phyloP scores from a whole-genome alignment of 2,797 vertebrate species.

The Pseudomugil gertrudae region DNA sequence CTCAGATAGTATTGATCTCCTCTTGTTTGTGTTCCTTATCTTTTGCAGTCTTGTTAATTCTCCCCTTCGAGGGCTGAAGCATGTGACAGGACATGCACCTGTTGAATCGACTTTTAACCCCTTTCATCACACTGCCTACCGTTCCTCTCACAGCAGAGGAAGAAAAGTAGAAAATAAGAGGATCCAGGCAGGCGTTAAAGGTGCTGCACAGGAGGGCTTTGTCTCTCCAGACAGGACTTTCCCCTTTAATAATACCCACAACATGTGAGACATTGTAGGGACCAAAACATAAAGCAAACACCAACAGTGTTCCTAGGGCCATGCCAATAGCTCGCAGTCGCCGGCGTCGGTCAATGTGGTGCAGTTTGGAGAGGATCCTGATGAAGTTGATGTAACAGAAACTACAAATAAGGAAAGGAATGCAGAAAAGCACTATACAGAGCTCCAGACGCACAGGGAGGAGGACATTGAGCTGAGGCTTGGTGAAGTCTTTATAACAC shows the following conservation, averaged over 20 bases:
- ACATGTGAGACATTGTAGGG: conserved; percentile 91
- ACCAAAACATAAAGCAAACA: conserved; percentile 88
- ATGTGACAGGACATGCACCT: conserved; percentile 47
- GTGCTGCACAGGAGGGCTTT: conserved; percentile 86
- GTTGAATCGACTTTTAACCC: conserved; percentile 54
- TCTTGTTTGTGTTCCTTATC: conserved; percentile 66
- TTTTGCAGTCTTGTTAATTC: conserved; percentile 43
- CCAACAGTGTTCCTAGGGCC: conserved; percentile 86
- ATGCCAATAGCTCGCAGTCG: conserved; percentile 87
- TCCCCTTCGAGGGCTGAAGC: conserved; percentile 17
- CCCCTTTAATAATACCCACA: conserved; percentile 77
- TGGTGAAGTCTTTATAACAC: conserved; percentile 86
- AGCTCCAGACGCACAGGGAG: conserved; percentile 88
- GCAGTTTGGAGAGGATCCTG: conserved; percentile 81
- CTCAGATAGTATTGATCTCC: conserved; percentile 70
- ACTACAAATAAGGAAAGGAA: conserved; percentile 85
- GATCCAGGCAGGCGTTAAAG: conserved; percentile 90
- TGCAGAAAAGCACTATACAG: conserved; percentile 86
- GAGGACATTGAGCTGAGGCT: conserved; percentile 77
- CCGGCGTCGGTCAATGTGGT: conserved; percentile 81
- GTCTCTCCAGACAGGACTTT: conserved; percentile 84
- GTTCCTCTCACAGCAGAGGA: conserved; percentile 82
- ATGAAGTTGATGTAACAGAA: conserved; percentile 92
- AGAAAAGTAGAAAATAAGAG: conserved; percentile 91
- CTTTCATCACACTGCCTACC: conserved; percentile 61